Evolutionary conservation across 2,797 vertebrate species (phyloP), one percentile per base, ranked within the genome.

Genomic region (Poecilia picta): DNA sequence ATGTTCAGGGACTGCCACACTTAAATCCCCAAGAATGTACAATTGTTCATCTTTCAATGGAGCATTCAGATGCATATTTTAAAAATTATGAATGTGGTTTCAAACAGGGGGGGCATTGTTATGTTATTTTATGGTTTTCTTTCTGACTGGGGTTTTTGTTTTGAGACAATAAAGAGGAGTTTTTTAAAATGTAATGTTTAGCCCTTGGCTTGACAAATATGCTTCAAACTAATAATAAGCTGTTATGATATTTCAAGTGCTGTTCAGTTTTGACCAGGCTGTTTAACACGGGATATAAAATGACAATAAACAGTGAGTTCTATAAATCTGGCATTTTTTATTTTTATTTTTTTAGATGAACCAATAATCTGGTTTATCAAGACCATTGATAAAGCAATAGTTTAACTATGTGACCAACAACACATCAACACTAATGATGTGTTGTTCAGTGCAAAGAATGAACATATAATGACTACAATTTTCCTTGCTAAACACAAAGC

Each of bases 21-120:
- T 57, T 57, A 23, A 62, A 31, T 71, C 41, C 16, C 77, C 76
- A 45, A 59, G 72, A 83, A 73, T 23, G 66, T 36, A 5, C 62
- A 33, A 71, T 57, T 88, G 82, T 86, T 72, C 33, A 31, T 31
- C 53, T 82, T 72, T 79, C 49, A 79, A 62, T 47, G 2, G 0
- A 43, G 45, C 74, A 43, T 76, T 74, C n/a, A 73, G 62, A 28
- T 75, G 46, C 64, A 47, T 78, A 51, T 62, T 84, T 84, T 66
- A 59, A 72, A 82, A 79, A 31, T 36, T 62, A 68, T 18, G 2
- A 71, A 59, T 83, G 25, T 77, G 28, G 45, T 77, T 72, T 68
- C 2, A 82, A 25, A 77, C 28, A 72, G 77, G 75, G 72, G 72
- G 71, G 73, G 5, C 39, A 12, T 62, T 84, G 23, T 73, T 39